phyloP scores from a whole-genome alignment of 2,888 invertebrate genomes.

The Leistus spinibarbis region DNA sequence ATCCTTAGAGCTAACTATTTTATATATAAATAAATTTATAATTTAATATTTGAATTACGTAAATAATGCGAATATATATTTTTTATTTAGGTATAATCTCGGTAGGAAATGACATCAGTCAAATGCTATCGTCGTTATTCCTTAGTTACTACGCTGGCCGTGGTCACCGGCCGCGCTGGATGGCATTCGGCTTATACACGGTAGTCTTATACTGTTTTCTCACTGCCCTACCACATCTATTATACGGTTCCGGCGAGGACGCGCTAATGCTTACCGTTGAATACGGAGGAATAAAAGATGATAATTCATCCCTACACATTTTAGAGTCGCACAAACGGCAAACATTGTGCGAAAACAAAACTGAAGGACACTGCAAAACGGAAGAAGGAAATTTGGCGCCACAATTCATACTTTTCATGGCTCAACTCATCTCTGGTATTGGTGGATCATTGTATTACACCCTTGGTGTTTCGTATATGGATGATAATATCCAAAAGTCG shows the following conservation, averaged over 20 bases:
- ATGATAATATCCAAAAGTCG: conserved; percentile 76
- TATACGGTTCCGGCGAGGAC: conserved; percentile 72
- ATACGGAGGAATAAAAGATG: conserved; percentile 58
- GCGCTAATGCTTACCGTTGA: conserved; percentile 67
- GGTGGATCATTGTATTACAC: conserved; percentile 73
- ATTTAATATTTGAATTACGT: too few species aligned
- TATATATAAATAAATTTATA: too few species aligned
- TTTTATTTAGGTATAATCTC: conserved; percentile 65
- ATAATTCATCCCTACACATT: conserved; percentile 56
- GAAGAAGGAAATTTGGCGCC: conserved; percentile 65
- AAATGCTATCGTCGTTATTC: conserved; percentile 68
- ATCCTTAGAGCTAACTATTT: too few species aligned
- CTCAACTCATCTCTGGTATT: conserved; percentile 73
- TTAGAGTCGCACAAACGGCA: conserved; percentile 62
- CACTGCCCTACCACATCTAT: conserved; percentile 70
- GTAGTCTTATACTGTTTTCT: conserved; percentile 70
- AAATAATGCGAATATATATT: conserved; percentile 4
- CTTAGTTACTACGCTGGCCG: conserved; percentile 73
- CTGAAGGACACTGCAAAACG: conserved; percentile 48
- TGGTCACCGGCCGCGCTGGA: conserved; percentile 75
- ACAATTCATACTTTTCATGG: conserved; percentile 66
- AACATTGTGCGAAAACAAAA: conserved; percentile 60
- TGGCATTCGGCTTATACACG: conserved; percentile 65
- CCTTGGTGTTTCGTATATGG: conserved; percentile 75
- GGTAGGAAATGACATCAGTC: conserved; percentile 76